These are phyloP conservation scores for Hydraecia micacea DNA, from an alignment of 2,888 invertebrate species.

Conservation along the genomic window DNA sequence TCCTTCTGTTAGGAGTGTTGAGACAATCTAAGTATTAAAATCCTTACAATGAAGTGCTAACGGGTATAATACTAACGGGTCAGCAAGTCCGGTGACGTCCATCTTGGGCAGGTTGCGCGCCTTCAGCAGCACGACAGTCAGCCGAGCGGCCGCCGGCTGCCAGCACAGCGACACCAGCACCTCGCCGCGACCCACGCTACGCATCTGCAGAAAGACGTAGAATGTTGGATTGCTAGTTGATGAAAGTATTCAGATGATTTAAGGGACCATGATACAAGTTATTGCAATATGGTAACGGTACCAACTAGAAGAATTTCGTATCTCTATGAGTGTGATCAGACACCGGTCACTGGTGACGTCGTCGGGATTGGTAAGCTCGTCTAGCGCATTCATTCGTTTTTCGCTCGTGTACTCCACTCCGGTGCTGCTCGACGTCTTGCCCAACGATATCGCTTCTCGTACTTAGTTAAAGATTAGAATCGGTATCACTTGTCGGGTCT, in stretches of 20 bases:
- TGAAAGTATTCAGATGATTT: background rate
- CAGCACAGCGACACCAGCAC: slow-evolving; percentile 98
- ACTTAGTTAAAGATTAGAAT: too few relatives aligned
- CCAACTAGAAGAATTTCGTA: too few relatives aligned
- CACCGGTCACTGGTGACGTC: too few relatives aligned
- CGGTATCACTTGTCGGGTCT: background rate
- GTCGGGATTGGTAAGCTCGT: too few relatives aligned
- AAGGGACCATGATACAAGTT: background rate
- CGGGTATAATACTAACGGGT: slow-evolving; percentile 94
- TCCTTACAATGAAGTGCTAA: too few relatives aligned
- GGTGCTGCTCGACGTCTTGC: too few relatives aligned
- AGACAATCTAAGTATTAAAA: too few relatives aligned
- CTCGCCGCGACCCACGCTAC: slow-evolving; percentile 98
- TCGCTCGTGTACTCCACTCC: too few relatives aligned
- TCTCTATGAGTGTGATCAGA: too few relatives aligned
- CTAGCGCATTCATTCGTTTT: too few relatives aligned
- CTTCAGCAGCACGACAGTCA: slow-evolving; percentile 99
- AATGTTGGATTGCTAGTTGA: background rate
- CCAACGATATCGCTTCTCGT: too few relatives aligned
- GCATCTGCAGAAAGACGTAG: slow-evolving; percentile 91
- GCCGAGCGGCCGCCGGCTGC: slow-evolving; percentile 98
- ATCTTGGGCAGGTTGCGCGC: slow-evolving; percentile 99
- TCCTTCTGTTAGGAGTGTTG: too few relatives aligned
- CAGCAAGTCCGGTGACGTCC: slow-evolving; percentile 99
- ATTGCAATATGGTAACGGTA: background rate